These are phyloP conservation scores for Euplagia quadripunctaria DNA, from an alignment of 2,888 invertebrate genomes.

Conservation along the genomic window DNA sequence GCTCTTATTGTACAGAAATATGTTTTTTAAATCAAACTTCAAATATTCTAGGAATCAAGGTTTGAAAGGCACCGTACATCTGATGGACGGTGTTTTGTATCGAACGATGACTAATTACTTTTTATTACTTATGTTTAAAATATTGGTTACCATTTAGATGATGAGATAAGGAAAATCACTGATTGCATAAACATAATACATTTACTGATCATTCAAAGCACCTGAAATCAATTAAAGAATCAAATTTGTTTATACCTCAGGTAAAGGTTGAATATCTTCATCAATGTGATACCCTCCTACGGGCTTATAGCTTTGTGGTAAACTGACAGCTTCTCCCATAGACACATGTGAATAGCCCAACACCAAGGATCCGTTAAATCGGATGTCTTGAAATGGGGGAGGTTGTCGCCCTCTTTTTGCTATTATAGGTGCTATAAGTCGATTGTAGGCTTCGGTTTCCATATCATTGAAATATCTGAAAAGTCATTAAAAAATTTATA, in stretches of 20 bases:
- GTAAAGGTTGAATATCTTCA: slow-evolving; percentile 60
- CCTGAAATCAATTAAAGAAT: neutral
- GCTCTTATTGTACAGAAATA: too few relatives aligned
- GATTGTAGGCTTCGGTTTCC: slow-evolving; percentile 37
- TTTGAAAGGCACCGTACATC: too few relatives aligned
- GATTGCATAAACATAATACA: too few relatives aligned
- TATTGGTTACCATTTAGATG: too few relatives aligned
- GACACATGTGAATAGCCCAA: slow-evolving; percentile 70
- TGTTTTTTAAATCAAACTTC: too few relatives aligned
- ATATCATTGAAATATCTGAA: slow-evolving; percentile 31
- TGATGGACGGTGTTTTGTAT: too few relatives aligned
- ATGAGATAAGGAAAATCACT: too few relatives aligned
- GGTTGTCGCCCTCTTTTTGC: slow-evolving; percentile 57
- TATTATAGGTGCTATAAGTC: slow-evolving; percentile 52
- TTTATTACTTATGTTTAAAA: too few relatives aligned
- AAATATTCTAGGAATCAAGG: too few relatives aligned
- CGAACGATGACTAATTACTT: too few relatives aligned
- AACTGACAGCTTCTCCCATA: slow-evolving; percentile 50
- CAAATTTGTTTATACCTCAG: slow-evolving; percentile 52
- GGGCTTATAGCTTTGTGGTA: slow-evolving; percentile 68
- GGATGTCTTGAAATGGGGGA: slow-evolving; percentile 58
- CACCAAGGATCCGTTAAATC: slow-evolving; percentile 67
- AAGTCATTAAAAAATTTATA: neutral
- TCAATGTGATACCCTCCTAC: slow-evolving; percentile 74
- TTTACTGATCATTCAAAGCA: neutral